phyloP scores from a whole-genome alignment of 2,113 vertebrate species.

The Zosterops hypoxanthus region DNA sequence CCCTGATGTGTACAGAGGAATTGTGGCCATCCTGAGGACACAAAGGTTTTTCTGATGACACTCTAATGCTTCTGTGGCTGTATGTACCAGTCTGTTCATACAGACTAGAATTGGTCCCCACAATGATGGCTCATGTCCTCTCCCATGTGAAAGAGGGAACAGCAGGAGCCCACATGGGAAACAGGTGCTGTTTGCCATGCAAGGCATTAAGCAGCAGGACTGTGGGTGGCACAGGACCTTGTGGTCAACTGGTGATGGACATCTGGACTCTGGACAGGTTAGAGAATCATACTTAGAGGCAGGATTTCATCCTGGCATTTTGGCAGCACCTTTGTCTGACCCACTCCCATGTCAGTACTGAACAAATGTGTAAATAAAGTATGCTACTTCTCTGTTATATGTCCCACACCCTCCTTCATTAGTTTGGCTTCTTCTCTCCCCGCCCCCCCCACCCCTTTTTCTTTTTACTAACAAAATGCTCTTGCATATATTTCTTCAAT shows the following conservation, averaged over 20 bases:
- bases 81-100: neutral
- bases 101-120: neutral
- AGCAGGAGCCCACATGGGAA: fast-evolving
- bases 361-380: neutral
- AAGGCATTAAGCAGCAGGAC: neutral
- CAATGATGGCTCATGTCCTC: neutral
- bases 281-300: neutral
- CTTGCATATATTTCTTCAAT: neutral
- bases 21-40: neutral
- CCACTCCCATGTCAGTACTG: neutral
- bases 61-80: neutral
- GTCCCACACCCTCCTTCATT: neutral
- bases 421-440: neutral
- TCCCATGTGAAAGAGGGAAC: neutral
- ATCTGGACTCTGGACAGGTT: neutral
- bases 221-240: fast-evolving
- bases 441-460: neutral
- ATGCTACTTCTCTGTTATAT: neutral
- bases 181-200: neutral
- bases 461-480: neutral
- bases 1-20: neutral
- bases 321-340: neutral
- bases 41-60: neutral
- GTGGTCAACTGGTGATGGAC: neutral
- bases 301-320: neutral